Percentiles rank a stretch among this genome's conserved stretches.
Evolutionary conservation across 2,888 invertebrate genomes (phyloP).

Genomic region (Girardia tigrina): DNA sequence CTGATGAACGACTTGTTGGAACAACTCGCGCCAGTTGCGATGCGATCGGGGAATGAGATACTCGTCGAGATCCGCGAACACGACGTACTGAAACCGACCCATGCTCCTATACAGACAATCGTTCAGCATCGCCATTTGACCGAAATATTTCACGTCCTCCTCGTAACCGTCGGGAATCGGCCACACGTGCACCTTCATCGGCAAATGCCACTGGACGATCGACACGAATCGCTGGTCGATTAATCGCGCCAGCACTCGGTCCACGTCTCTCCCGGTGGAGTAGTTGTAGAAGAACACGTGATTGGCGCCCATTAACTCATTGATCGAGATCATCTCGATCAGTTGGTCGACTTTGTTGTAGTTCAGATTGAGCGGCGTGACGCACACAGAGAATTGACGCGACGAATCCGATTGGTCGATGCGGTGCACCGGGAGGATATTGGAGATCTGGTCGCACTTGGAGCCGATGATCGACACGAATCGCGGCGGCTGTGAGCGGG

Average conservation of each 20-base stretch:
- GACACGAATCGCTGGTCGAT: not conserved
- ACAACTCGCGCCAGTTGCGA: conserved; percentile 19
- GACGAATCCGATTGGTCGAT: not conserved
- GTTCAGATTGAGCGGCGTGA: conserved; percentile 29
- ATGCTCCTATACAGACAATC: conserved; percentile 26
- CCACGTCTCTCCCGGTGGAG: not conserved
- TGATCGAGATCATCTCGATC: conserved; percentile 26
- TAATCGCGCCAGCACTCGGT: not conserved
- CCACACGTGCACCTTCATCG: conserved; percentile 35
- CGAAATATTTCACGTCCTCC: conserved; percentile 34
- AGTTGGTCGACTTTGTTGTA: conserved; percentile 30
- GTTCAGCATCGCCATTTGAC: conserved; percentile 34
- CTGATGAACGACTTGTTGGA: not conserved
- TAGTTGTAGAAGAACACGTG: conserved; percentile 31
- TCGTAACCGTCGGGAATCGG: conserved; percentile 31
- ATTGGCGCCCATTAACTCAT: conserved; percentile 26
- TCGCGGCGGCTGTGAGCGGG: too few species aligned
- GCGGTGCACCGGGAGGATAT: not conserved
- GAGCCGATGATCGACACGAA: not conserved
- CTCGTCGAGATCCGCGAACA: conserved; percentile 34
- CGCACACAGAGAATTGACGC: conserved; percentile 33
- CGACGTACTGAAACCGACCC: conserved; percentile 27
- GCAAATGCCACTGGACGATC: conserved; percentile 30
- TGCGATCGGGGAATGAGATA: conserved; percentile 12
- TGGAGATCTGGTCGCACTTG: not conserved